Base-by-base conservation (phyloP, 2,888 invertebrate genomes). In the Epiblema foenella region DNA sequence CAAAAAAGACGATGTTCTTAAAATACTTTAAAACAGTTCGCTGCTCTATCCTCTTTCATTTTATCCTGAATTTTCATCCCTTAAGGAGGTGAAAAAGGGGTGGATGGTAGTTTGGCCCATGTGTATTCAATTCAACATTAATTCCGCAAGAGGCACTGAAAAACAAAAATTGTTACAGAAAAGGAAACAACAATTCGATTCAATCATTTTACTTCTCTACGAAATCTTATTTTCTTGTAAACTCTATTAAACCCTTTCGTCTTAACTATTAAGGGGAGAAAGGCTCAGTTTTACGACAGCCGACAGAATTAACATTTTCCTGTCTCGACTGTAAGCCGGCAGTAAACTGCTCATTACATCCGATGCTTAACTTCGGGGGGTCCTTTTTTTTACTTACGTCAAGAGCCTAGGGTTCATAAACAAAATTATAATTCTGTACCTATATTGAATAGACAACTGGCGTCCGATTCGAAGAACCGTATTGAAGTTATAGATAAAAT, bases 251-350 rank as follows among this genome's bases (percentile, higher is more conserved):
- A 1, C 8, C 5, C n/a, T 46, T 46, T 42, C 0, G 5, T 42
- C 46, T n/a, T n/a, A n/a, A 46, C n/a, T 15, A 46, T 46, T 46
- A 46, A 46, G 18, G 37, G 11, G 18, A 59, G 59, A 20, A 42
- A 59, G 20, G 39, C 15, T 39, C 42, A 0, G 20, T 42, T 59
- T 59, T 42, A 60, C 46, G 24, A n/a, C 59, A 24, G n/a, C 17
- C 3, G 56, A 29, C 59, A 42, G 9, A 39, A 59, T 59, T 42
- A 60, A 60, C 59, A 60, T 60, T 59, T 20, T 39, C 15, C 20
- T 39, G 58, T 15, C 39, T 42, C 42, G 24, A 4, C n/a, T 46
- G 33, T 51, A 17, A 33, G 33, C 49, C 18, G 63, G 33, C 37
- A 33, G 12, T 63, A 63, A 63, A 63, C 33, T 51, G 17, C 18